Evolutionary conservation across 1,140 invertebrate genomes (phyloP).

Genomic region (Myzus persicae): DNA sequence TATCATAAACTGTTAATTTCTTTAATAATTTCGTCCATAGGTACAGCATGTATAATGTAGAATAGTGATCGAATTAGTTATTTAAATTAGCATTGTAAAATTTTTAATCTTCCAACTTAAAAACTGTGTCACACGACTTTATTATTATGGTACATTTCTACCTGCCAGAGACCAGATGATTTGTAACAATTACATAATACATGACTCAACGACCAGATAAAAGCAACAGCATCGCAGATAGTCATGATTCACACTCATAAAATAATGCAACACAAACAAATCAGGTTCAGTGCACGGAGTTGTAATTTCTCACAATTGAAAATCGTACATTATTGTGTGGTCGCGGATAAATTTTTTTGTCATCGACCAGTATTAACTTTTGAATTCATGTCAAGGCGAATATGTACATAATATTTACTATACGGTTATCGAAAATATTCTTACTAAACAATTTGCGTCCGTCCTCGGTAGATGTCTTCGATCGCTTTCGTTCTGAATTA

Average conservation of each 20-base stretch:
- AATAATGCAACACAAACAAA: neutral
- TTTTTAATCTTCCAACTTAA: neutral
- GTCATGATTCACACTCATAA: neutral
- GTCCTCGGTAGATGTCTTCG: neutral
- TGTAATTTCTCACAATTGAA: conserved; percentile 1
- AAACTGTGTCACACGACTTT: neutral
- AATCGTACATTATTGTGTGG: neutral
- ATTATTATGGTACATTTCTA: neutral
- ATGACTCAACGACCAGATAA: neutral
- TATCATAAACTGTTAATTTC: neutral
- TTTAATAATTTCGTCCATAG: neutral
- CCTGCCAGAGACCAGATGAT: neutral
- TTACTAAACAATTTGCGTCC: conserved; percentile 3
- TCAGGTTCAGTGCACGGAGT: neutral
- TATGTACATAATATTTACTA: neutral
- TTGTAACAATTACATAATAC: neutral
- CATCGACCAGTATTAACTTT: neutral
- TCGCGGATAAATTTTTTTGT: neutral
- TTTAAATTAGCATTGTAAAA: neutral
- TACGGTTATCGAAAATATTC: neutral
- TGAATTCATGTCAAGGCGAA: neutral
- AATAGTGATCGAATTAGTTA: neutral
- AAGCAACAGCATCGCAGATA: neutral
- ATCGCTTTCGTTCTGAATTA: neutral
- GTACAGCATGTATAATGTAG: no score